Evolutionary conservation across 2,797 vertebrate species (phyloP).

Genomic region (Pagetopsis macropterus): DNA sequence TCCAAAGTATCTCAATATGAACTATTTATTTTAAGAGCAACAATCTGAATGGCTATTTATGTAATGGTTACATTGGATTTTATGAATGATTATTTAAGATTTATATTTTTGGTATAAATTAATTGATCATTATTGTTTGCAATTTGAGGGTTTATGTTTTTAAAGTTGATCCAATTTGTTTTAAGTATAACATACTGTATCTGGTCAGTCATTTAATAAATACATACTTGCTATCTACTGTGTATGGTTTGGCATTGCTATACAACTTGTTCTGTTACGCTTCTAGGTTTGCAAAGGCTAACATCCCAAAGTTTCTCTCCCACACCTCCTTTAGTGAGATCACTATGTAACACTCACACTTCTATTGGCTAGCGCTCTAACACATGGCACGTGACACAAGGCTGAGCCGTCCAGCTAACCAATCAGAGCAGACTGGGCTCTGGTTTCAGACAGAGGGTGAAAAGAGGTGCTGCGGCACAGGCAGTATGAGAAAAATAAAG

Average conservation of each 20-base stretch:
- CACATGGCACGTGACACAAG: too few relatives aligned
- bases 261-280: too few relatives aligned
- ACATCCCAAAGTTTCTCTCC: too few relatives aligned
- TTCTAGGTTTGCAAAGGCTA: too few relatives aligned
- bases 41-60: constrained; percentile 50
- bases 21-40: constrained; percentile 43
- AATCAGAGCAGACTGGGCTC: too few relatives aligned
- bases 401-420: too few relatives aligned
- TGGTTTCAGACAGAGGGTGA: too few relatives aligned
- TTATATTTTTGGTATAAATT: background rate
- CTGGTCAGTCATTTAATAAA: background rate
- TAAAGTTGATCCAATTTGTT: background rate
- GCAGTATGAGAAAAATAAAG: too few relatives aligned
- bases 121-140: constrained; percentile 10
- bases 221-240: background rate
- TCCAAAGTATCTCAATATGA: background rate
- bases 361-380: too few relatives aligned
- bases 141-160: constrained; percentile 4
- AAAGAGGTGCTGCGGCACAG: too few relatives aligned
- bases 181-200: background rate
- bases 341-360: too few relatives aligned
- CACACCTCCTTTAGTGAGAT: too few relatives aligned
- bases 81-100: constrained; percentile 35
- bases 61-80: constrained; percentile 6
- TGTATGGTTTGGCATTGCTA: constrained; percentile 10